Conservation (phyloP, 2,888 invertebrate genomes). For the Meteorus colon region DNA sequence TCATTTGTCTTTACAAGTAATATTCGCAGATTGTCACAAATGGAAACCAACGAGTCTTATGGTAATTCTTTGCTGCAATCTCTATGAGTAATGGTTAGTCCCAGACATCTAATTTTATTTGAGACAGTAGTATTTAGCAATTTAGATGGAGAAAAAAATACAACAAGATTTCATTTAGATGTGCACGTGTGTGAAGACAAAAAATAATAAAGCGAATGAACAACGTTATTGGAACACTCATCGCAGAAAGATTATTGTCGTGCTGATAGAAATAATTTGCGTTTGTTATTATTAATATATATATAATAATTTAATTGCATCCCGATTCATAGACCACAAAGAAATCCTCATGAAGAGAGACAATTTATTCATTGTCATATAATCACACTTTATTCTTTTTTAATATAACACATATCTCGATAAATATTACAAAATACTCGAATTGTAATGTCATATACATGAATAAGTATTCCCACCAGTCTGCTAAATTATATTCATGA, state of each 20-base stretch:
- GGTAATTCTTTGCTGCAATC: slow-evolving; percentile 15
- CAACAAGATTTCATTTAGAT: slow-evolving; percentile 19
- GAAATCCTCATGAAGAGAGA: slow-evolving; percentile 20
- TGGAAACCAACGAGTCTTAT: slow-evolving; percentile 1
- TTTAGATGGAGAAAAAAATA: slow-evolving; percentile 11
- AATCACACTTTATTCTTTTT: slow-evolving; percentile 1
- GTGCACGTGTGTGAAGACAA: slow-evolving; percentile 14
- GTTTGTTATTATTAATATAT: not conserved
- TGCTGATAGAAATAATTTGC: not conserved
- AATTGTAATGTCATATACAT: slow-evolving; percentile 1
- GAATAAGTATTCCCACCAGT: not conserved
- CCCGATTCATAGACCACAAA: slow-evolving; percentile 9
- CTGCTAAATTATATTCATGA: slow-evolving; percentile 5
- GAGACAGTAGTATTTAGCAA: slow-evolving; percentile 21
- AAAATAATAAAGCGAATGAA: not conserved
- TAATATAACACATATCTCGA: slow-evolving; percentile 3
- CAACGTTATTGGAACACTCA: not conserved
- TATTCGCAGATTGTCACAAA: slow-evolving; percentile 25
- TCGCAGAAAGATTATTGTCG: not conserved
- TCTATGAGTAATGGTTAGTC: slow-evolving; percentile 33
- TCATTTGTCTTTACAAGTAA: slow-evolving; percentile 16
- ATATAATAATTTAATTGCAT: slow-evolving; percentile 17
- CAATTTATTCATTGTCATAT: slow-evolving; percentile 12
- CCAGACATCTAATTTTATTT: slow-evolving; percentile 27
- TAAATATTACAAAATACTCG: not conserved